Evolutionary conservation across 2,888 invertebrate genomes (phyloP).

Genomic region (Agriopis aurantiaria): DNA sequence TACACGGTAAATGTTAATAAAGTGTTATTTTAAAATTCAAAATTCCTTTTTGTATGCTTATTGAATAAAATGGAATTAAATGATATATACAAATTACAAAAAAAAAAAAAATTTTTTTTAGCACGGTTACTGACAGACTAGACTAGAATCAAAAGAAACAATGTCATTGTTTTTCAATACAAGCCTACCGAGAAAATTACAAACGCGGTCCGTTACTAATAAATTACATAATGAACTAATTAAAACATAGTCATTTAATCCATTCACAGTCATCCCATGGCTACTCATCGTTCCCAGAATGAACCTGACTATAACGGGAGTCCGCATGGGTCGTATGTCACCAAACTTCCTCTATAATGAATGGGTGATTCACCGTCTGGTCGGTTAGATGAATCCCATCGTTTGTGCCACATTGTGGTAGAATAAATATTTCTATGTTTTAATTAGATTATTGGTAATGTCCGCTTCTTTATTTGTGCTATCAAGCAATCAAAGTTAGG

Average conservation of each 20-base stretch:
- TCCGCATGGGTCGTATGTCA: constrained; percentile 52
- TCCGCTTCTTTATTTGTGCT: constrained; percentile 10
- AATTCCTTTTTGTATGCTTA: no score
- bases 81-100: no score
- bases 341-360: constrained; percentile 63
- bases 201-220: constrained; percentile 7
- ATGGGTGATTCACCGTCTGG: constrained; percentile 57
- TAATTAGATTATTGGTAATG: constrained; percentile 5
- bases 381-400: constrained; percentile 43
- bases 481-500: constrained; percentile 3
- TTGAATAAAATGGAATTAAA: no score
- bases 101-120: no score
- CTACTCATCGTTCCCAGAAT: constrained; percentile 71
- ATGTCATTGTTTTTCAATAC: neutral
- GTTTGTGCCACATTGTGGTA: constrained; percentile 40
- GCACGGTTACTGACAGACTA: no score
- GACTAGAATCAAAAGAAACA: no score
- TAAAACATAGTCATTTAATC: constrained; percentile 13
- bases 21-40: no score
- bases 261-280: constrained; percentile 58
- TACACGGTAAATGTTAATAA: no score
- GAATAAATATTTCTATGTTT: constrained; percentile 34
- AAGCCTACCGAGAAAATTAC: neutral
- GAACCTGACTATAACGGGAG: constrained; percentile 51
- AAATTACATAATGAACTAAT: constrained; percentile 40